Evolutionary conservation across 2,888 invertebrate species (phyloP), one percentile per base, ranked within the genome.

Genomic region (Cynaeus angustus): DNA sequence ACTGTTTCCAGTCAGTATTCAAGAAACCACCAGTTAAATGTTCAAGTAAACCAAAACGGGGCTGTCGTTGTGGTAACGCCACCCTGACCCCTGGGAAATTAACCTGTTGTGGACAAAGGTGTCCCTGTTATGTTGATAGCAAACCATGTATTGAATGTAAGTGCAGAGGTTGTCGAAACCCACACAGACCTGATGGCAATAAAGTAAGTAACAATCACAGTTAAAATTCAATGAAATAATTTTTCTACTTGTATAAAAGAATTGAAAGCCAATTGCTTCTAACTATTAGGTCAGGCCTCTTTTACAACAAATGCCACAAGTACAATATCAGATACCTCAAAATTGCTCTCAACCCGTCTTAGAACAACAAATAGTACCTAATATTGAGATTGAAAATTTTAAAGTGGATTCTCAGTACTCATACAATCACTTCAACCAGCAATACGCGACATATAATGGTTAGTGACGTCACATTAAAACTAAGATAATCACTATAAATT

Each of bases 161-260:
- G 83, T 98, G 97, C 85, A 90, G 94, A 81, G 97, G 97, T 0
- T 98, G 97, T 83, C 88, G 96, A 78, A 98, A 97, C 87, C 97
- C 97, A 1, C 94, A 95, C 80, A 89, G 92, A 74, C 90, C 93
- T 56, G 93, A 93, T 83, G 94, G 94, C 65, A 90, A 92, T 79
- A 94, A 94, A 89, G 92, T 93, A 84, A 75, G 56, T 68, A 64
- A 10, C 46, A 21, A 46, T 12, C 10, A 4, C 16, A 14, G 12
- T 16, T 8, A 53, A 33, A 46, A 55, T 33, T 46, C 41, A 10
- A 21, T 33, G 30, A 30, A 68, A 67, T 68, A 48, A 52, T 58
- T 68, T 52, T 66, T 68, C 59, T 67, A 52, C 61, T 61, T 67
- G 66, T 72, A 56, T 67, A 53, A 52, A 70, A 68, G 70, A 67